Evolutionary conservation across 2,113 vertebrate genomes (phyloP).

Genomic region (Scophthalmus maximus): DNA sequence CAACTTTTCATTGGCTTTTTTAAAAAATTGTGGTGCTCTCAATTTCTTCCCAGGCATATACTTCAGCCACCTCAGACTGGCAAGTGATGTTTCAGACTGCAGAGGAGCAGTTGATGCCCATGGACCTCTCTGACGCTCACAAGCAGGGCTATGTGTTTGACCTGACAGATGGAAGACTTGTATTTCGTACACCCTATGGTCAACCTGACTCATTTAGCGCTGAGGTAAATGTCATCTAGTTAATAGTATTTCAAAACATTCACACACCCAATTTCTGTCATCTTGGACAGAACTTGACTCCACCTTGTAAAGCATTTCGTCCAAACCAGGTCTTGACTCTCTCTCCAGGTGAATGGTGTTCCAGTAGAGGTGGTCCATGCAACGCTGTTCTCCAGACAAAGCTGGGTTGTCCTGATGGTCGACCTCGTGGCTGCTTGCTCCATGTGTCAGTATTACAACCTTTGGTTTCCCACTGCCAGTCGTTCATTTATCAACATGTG

Average conservation of each 20-base stretch:
- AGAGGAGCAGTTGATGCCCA: constrained; percentile 20
- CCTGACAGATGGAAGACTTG: constrained; percentile 47
- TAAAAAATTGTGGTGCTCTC: neutral
- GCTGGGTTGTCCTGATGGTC: constrained; percentile 67
- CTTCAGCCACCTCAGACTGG: constrained; percentile 52
- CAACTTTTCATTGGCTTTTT: neutral
- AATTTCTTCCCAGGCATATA: constrained; percentile 15
- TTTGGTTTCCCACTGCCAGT: no score
- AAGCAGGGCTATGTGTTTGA: constrained; percentile 57
- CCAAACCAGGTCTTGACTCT: neutral
- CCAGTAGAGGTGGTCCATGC: constrained; percentile 70
- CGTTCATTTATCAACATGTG: no score
- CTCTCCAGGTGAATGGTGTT: constrained; percentile 61
- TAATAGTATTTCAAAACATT: neutral
- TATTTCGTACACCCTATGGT: constrained; percentile 70
- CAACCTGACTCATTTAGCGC: constrained; percentile 59
- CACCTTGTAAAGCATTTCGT: rapidly evolving
- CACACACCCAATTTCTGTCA: neutral
- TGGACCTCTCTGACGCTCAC: constrained; percentile 53
- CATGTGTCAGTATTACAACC: constrained; percentile 35
- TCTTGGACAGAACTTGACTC: neutral
- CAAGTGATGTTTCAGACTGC: constrained; percentile 66
- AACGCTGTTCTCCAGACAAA: constrained; percentile 69
- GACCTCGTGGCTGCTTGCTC: constrained; percentile 73
- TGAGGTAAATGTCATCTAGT: constrained; percentile 42